Conservation (phyloP, 2,888 invertebrate genomes). For the Sesia apiformis region DNA sequence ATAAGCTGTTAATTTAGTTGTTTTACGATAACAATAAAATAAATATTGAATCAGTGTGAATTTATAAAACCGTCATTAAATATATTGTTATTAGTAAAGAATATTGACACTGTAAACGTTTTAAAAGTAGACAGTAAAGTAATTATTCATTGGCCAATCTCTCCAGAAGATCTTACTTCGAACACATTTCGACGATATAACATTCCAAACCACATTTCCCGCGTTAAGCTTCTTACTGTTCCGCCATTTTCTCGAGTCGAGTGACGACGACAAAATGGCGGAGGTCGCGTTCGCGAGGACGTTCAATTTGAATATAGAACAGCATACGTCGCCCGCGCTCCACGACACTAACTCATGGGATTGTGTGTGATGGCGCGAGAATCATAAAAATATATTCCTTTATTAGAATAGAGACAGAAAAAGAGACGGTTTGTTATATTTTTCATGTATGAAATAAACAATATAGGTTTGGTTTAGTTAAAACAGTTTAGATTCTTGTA, state of each 20-base stretch:
- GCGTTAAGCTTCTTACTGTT: conserved; percentile 25
- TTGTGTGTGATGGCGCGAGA: conserved; percentile 64
- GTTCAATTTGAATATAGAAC: conserved; percentile 73
- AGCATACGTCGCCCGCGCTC: conserved; percentile 70
- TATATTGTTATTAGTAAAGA: too few relatives aligned
- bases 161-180: not conserved
- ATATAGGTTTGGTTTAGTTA: not conserved
- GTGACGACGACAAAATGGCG: conserved; percentile 66
- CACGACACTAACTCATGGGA: conserved; percentile 69
- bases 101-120: too few relatives aligned
- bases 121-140: too few relatives aligned
- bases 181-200: not conserved
- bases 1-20: too few relatives aligned
- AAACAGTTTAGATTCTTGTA: too few relatives aligned
- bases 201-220: not conserved
- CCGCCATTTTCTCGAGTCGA: conserved; percentile 48
- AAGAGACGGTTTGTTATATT: not conserved
- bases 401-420: not conserved
- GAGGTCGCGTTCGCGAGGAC: conserved; percentile 44
- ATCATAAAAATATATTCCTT: conserved; percentile 65
- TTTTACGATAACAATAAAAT: too few relatives aligned
- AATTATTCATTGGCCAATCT: not conserved
- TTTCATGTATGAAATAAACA: too few relatives aligned
- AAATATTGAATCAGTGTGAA: too few relatives aligned
- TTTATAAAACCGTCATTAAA: too few relatives aligned